phyloP scores from a whole-genome alignment of 2,113 vertebrate genomes.

The Chrysochloris asiatica region DNA sequence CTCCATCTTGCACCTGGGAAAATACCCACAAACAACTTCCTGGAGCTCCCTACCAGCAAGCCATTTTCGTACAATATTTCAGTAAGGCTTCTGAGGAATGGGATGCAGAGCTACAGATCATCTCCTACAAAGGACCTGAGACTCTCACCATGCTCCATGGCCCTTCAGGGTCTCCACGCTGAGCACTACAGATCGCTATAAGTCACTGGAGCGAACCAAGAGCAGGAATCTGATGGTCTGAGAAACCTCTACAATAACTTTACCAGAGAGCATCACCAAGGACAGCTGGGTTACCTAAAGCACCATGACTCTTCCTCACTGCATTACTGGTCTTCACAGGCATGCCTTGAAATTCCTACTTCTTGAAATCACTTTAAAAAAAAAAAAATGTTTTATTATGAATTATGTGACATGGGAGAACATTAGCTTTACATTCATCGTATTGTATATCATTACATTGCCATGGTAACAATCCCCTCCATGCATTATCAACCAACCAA shows the following conservation, averaged over 20 bases:
- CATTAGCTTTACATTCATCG: too few relatives aligned
- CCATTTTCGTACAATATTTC: not conserved
- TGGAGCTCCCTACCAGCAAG: not conserved
- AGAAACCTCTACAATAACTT: not conserved
- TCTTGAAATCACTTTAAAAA: too few relatives aligned
- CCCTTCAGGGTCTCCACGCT: not conserved
- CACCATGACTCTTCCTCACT: rapidly evolving
- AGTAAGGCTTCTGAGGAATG: not conserved
- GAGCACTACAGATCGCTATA: not conserved
- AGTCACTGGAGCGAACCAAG: not conserved
- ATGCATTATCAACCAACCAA: too few relatives aligned
- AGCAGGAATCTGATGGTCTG: not conserved
- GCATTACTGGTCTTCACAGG: rapidly evolving
- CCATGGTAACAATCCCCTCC: too few relatives aligned
- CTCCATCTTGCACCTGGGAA: not conserved
- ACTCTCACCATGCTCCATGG: rapidly evolving
- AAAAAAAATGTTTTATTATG: too few relatives aligned
- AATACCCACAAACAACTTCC: not conserved
- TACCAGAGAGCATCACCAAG: not conserved
- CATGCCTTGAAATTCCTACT: not conserved
- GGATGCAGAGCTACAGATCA: not conserved
- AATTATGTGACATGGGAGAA: too few relatives aligned
- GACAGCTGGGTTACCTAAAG: not conserved
- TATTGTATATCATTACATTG: too few relatives aligned
- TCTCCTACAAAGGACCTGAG: not conserved